These are phyloP conservation scores for Metridium senile DNA, from an alignment of 92 coral and sea anemone species.

Conservation along the genomic window DNA sequence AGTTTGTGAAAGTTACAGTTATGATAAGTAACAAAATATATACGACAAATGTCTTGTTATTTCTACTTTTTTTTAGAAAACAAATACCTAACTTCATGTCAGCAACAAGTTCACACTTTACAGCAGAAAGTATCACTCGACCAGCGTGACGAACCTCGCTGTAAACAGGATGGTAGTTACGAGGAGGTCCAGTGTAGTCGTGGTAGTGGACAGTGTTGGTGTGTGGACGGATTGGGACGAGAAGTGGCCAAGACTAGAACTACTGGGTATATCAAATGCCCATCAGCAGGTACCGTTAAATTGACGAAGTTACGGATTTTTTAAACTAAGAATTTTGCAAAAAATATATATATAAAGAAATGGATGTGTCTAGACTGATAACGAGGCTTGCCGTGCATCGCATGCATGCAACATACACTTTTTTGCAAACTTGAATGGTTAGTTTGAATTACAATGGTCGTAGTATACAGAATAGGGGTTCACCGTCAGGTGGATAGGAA, in stretches of 20 bases:
- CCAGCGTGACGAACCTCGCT: slow-evolving; percentile 55
- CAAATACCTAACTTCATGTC: slow-evolving; percentile 35
- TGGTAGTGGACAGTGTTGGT: slow-evolving; percentile 72
- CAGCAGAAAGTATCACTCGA: slow-evolving; percentile 4
- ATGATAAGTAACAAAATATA: background rate
- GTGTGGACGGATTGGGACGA: slow-evolving; percentile 73
- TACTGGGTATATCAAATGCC: slow-evolving; percentile 63
- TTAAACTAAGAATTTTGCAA: no score
- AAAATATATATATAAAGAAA: no score
- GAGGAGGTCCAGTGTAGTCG: slow-evolving; percentile 87
- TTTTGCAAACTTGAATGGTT: no score
- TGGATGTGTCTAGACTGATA: no score
- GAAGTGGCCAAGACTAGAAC: slow-evolving; percentile 76
- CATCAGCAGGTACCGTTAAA: slow-evolving; percentile 70
- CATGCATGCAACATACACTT: no score
- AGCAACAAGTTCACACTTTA: slow-evolving; percentile 22
- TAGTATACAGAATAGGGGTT: no score
- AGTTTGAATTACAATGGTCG: no score
- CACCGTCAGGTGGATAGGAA: no score
- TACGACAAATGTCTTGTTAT: background rate
- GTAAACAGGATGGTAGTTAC: slow-evolving; percentile 75
- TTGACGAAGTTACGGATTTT: no score
- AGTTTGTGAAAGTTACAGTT: background rate
- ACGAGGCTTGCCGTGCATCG: no score
- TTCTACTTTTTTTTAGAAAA: slow-evolving; percentile 9